Evolutionary conservation across 1,140 invertebrate species (phyloP), one percentile per base, ranked within the genome.

Genomic region (Wiebesia pumilae): DNA sequence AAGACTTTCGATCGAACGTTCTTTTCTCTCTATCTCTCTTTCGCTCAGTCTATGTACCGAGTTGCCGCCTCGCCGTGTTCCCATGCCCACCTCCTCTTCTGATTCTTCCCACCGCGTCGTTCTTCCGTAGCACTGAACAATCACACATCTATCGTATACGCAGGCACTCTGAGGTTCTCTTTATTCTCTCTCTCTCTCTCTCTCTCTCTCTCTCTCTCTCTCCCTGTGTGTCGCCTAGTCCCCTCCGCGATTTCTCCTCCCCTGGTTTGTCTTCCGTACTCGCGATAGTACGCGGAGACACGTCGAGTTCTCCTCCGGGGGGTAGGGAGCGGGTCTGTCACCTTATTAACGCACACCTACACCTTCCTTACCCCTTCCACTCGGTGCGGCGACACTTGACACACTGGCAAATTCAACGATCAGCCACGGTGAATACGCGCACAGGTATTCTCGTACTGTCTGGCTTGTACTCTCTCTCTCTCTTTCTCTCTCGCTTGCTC

Each of bases 291-390:
- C 79, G 19, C 79, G 54, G 14, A 35, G 33, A 40, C n/a, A 65
- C 54, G 35, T 38, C 54, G 21, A 65, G 79, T 24, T 43, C 38
- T 21, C 35, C 33, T 35, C n/a, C 69, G 35, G 43, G 65, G 58
- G n/a, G 30, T 0, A n/a, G 21, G 71, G 54, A 58, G 58, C 35
- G 33, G 58, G 83, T 58, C 83, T 84, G 83, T 84, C 83, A 84
- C 73, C 83, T 84, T 78, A 84, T 84, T 84, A 84, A 84, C 73
- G 71, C 73, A 84, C 83, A 84, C 83, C 83, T 83, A 83, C 82
- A 83, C 69, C 82, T 83, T 71, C 81, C 81, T 33, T 51, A 43
- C 51, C 69, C 43, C 77, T 79, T 58, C 77, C 47, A 51, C 30
- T 21, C 43, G 38, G 14, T 14, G 9, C 40, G 51, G 12, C 77